A percentile compares a stretch with the other conserved stretches of the same genome.
Conservation (phyloP, 2,888 invertebrate genomes). For the Dioctria linearis region DNA sequence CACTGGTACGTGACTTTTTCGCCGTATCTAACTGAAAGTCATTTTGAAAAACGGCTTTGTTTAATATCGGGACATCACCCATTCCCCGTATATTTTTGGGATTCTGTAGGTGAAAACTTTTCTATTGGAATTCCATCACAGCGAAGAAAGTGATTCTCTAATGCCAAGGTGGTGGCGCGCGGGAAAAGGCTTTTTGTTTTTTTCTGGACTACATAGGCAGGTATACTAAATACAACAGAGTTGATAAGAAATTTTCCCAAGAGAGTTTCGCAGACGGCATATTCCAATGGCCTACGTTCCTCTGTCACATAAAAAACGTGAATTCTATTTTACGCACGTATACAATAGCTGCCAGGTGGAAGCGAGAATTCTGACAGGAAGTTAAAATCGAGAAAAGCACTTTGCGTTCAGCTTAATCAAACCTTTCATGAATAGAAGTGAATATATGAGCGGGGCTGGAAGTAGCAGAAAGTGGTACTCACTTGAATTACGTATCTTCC, state of each 20-base stretch:
- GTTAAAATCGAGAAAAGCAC: slow-evolving; percentile 35
- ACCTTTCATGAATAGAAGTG: slow-evolving; percentile 29
- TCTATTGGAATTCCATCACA: slow-evolving; percentile 30
- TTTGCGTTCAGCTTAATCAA: slow-evolving; percentile 32
- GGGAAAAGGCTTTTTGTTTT: slow-evolving; percentile 8
- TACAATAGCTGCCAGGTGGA: slow-evolving; percentile 36
- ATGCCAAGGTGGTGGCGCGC: background rate
- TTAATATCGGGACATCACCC: background rate
- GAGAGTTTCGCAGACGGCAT: background rate
- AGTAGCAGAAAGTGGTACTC: background rate
- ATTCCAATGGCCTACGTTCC: slow-evolving; percentile 27
- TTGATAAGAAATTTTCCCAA: slow-evolving; percentile 10
- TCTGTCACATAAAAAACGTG: background rate
- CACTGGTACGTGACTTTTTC: slow-evolving; percentile 23
- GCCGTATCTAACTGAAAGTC: background rate
- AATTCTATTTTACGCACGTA: slow-evolving; percentile 37
- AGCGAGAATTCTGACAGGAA: no score
- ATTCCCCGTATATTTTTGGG: background rate
- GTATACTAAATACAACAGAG: slow-evolving; percentile 26
- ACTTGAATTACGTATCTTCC: slow-evolving; percentile 8
- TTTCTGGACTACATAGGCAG: no score
- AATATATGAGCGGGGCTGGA: background rate
- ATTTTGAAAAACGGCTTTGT: background rate
- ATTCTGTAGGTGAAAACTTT: slow-evolving; percentile 14
- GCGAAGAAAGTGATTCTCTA: background rate